Evolutionary conservation across 2,888 invertebrate genomes (phyloP).

Genomic region (Diplolepis rosae): DNA sequence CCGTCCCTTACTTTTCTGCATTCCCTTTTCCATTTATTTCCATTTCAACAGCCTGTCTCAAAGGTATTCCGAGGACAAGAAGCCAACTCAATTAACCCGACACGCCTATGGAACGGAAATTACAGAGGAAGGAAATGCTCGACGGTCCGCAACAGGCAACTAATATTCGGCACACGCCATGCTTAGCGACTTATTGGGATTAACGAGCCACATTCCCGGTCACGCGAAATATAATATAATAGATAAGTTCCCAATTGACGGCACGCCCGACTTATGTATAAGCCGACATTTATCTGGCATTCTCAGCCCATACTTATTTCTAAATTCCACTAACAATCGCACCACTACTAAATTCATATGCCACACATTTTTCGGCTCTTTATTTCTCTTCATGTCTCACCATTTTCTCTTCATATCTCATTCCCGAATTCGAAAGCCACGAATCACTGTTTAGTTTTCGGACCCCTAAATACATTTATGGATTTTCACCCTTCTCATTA

Average conservation of each 20-base stretch:
- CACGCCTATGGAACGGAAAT: constrained; percentile 50
- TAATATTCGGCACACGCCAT: constrained; percentile 40
- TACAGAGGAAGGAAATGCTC: constrained; percentile 48
- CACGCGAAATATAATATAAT: constrained; percentile 21
- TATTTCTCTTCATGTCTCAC: too few species aligned
- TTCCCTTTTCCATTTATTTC: background rate
- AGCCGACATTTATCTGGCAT: background rate
- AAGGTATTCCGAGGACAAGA: constrained; percentile 17
- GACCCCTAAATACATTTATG: too few species aligned
- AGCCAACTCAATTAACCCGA: constrained; percentile 38
- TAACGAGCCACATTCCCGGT: constrained; percentile 13
- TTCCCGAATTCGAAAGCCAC: too few species aligned
- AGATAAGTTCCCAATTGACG: constrained; percentile 3
- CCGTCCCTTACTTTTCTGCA: background rate
- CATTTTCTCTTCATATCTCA: too few species aligned
- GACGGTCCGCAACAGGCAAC: constrained; percentile 51
- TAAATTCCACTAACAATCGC: background rate
- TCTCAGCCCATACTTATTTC: background rate
- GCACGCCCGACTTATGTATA: background rate
- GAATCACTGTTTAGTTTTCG: too few species aligned
- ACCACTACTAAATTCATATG: too few species aligned
- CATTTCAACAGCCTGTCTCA: constrained; percentile 38
- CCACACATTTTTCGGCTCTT: too few species aligned
- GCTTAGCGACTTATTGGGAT: constrained; percentile 27
- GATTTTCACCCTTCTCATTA: too few species aligned